Conservation (phyloP, 2,797 vertebrate genomes). For the Parotocinclus haroldoi region DNA sequence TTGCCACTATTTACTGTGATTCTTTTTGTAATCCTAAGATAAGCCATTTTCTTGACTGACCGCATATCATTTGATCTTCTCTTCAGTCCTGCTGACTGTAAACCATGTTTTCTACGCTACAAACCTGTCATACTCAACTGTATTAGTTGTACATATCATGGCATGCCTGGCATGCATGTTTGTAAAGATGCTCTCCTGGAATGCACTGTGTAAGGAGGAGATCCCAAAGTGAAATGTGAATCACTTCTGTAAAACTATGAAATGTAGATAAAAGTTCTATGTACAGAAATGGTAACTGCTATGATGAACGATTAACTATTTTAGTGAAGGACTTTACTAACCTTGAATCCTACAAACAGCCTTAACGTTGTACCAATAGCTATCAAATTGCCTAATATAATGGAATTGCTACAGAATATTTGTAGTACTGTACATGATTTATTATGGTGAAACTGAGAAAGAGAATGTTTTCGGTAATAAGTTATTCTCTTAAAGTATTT, state of each 20-base stretch:
- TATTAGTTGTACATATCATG: conserved; percentile 36
- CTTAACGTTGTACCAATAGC: conserved; percentile 23
- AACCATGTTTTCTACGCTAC: conserved; percentile 14
- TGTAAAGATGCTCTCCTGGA: conserved; percentile 32
- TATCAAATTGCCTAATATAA: conserved; percentile 24
- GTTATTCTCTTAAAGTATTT: neutral
- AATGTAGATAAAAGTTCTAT: conserved; percentile 33
- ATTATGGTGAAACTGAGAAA: conserved; percentile 5
- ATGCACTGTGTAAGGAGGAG: conserved; percentile 46
- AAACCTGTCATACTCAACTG: conserved; percentile 14
- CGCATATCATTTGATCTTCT: neutral
- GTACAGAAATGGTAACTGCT: conserved; percentile 30
- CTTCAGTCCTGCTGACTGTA: conserved; percentile 16
- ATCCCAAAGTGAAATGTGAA: conserved; percentile 37
- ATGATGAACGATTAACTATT: conserved; percentile 11
- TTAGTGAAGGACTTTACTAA: conserved; percentile 23
- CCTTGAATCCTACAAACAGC: conserved; percentile 22
- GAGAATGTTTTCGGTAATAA: neutral
- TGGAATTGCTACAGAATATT: conserved; percentile 27
- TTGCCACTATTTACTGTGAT: conserved; percentile 4
- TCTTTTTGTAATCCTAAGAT: conserved; percentile 5
- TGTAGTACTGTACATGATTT: conserved; percentile 30
- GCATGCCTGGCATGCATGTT: conserved; percentile 44
- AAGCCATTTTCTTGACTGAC: neutral
- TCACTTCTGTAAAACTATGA: conserved; percentile 27